Conservation (phyloP, 2,113 vertebrate genomes). For the Chaenogobius annularis region DNA sequence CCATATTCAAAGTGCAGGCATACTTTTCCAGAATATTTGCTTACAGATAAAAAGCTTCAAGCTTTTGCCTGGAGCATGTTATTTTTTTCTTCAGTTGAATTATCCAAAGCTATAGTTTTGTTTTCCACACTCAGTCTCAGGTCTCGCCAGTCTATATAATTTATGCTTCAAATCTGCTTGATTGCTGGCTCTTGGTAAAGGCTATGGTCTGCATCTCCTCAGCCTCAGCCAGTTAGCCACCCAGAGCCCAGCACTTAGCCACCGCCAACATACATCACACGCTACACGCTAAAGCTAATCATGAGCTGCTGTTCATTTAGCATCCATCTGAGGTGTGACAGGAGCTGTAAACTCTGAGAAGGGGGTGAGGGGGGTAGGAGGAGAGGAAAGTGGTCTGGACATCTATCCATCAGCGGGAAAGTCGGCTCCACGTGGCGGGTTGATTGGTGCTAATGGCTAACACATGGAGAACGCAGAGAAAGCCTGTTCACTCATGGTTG, state of each 20-base stretch:
- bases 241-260: slow-evolving; percentile 28
- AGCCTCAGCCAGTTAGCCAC: slow-evolving; percentile 8
- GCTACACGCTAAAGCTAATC: slow-evolving; percentile 62
- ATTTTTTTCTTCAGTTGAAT: not conserved
- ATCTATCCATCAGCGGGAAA: slow-evolving; percentile 61
- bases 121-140: not conserved
- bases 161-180: slow-evolving; percentile 21
- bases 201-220: slow-evolving; percentile 34
- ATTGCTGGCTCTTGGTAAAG: slow-evolving; percentile 54
- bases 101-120: not conserved
- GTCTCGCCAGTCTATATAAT: not conserved
- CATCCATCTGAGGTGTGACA: slow-evolving; percentile 75
- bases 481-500: not conserved
- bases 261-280: slow-evolving; percentile 29
- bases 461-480: slow-evolving; percentile 49
- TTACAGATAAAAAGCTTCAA: not conserved
- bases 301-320: slow-evolving; percentile 71
- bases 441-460: slow-evolving; percentile 69
- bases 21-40: not conserved
- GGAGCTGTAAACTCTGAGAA: slow-evolving; percentile 64
- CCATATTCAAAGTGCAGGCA: not conserved
- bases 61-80: not conserved
- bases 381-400: slow-evolving; percentile 31
- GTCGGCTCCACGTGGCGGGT: slow-evolving; percentile 24
- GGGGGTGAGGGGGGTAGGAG: slow-evolving; percentile 14